Percentiles rank a stretch among this genome's conserved stretches.
Conservation (phyloP, 2,797 vertebrate genomes). For the Thamnophis elegans region DNA sequence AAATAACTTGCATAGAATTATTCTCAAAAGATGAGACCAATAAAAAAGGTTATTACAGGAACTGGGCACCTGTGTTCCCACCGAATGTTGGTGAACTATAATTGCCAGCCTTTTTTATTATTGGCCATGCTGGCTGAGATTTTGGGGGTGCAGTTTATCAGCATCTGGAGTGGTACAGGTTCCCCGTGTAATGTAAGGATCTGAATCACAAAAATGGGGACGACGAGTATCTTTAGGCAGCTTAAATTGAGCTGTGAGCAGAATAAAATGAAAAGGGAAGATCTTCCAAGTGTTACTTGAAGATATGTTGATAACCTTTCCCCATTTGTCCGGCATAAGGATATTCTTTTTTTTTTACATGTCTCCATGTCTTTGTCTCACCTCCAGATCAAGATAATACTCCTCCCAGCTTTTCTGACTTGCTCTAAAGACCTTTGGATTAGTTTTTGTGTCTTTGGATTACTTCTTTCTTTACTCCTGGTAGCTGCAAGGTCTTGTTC, state of each 20-base stretch:
- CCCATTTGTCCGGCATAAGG: background rate
- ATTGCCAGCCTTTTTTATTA: background rate
- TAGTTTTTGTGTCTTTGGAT: background rate
- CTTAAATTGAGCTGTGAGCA: background rate
- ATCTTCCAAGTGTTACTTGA: too few species aligned
- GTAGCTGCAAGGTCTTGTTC: background rate
- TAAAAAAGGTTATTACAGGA: background rate
- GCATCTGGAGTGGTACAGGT: background rate
- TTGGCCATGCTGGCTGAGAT: background rate
- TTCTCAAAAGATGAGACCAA: background rate
- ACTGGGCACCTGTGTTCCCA: background rate
- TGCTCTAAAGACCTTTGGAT: background rate
- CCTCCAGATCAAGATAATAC: background rate
- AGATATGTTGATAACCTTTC: background rate
- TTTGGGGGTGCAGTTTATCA: background rate
- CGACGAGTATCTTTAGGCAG: background rate
- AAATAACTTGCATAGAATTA: background rate
- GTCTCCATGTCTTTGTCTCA: background rate
- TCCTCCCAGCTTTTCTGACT: background rate
- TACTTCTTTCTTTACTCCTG: background rate
- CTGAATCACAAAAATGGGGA: background rate
- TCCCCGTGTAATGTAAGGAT: background rate
- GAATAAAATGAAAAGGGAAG: background rate
- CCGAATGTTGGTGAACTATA: background rate
- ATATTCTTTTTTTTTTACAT: background rate